A percentile compares a stretch with the other conserved stretches of the same genome.
These are phyloP conservation scores for Fregata magnificens DNA, from an alignment of 2,113 vertebrate genomes.

Conservation along the genomic window DNA sequence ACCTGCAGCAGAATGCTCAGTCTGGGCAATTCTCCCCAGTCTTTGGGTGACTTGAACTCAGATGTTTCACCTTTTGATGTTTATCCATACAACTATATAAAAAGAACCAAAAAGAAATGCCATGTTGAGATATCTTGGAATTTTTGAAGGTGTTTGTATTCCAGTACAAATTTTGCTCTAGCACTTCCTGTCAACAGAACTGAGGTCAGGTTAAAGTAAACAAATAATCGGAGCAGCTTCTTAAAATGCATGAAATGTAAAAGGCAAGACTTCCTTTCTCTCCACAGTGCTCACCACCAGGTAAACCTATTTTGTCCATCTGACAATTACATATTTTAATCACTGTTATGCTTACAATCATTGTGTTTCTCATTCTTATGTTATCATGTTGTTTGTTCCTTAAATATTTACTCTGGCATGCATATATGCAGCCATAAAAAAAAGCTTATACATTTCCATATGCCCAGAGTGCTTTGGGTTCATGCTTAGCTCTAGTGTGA, in stretches of 20 bases:
- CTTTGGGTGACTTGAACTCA: neutral
- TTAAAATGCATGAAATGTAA: neutral
- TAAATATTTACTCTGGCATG: neutral
- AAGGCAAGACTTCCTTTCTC: neutral
- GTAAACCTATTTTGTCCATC: neutral
- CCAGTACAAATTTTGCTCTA: neutral
- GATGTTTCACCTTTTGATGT: neutral
- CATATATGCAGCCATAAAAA: neutral
- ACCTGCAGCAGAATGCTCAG: neutral
- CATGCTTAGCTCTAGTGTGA: neutral
- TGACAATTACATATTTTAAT: neutral
- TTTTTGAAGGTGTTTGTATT: neutral
- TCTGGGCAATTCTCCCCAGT: neutral
- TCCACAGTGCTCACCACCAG: neutral
- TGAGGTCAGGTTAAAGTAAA: neutral
- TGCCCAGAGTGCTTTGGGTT: neutral
- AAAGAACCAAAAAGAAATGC: neutral
- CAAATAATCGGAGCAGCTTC: neutral
- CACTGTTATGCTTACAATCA: neutral
- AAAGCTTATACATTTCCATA: neutral
- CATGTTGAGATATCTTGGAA: neutral
- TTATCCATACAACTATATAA: neutral
- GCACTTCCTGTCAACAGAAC: neutral
- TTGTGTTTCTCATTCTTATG: neutral
- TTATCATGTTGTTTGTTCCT: neutral